Percentiles rank a stretch among this genome's conserved stretches.
phyloP scores from a whole-genome alignment of 2,888 invertebrate species.

The Luffia ferchaultella region DNA sequence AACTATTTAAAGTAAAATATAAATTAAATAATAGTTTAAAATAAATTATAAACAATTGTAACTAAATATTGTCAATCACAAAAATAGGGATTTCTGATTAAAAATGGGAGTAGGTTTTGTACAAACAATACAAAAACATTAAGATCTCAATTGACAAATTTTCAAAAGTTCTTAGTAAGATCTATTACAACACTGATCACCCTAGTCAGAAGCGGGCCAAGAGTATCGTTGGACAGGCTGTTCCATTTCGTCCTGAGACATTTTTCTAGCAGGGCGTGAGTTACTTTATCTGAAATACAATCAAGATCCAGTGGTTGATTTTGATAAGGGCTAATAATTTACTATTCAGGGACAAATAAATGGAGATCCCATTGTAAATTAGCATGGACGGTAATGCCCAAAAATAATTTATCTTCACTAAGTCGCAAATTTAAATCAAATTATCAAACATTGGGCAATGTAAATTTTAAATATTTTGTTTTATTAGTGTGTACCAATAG shows the following conservation, averaged over 20 bases:
- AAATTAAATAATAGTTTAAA: too few relatives aligned
- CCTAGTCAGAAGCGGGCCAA: conserved; percentile 41
- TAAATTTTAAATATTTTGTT: too few relatives aligned
- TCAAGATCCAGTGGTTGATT: neutral
- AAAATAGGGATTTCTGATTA: too few relatives aligned
- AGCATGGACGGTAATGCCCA: too few relatives aligned
- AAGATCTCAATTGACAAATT: neutral
- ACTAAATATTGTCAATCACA: too few relatives aligned
- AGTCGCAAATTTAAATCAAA: neutral
- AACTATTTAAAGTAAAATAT: too few relatives aligned
- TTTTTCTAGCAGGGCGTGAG: conserved; percentile 38
- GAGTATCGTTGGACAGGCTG: conserved; percentile 34
- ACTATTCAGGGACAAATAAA: neutral
- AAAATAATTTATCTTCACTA: neutral
- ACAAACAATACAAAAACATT: too few relatives aligned
- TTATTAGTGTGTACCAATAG: too few relatives aligned
- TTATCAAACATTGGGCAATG: neutral
- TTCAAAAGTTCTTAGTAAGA: conserved; percentile 15
- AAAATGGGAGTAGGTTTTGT: too few relatives aligned
- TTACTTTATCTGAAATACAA: conserved; percentile 29
- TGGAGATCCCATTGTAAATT: too few relatives aligned
- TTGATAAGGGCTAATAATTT: too few relatives aligned
- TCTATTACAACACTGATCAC: conserved; percentile 46
- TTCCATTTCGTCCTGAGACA: conserved; percentile 43
- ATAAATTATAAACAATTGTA: too few relatives aligned